A percentile compares a stretch with the other conserved stretches of the same genome.
phyloP scores from a whole-genome alignment of 1,140 invertebrate species.

The Apis dorsata region DNA sequence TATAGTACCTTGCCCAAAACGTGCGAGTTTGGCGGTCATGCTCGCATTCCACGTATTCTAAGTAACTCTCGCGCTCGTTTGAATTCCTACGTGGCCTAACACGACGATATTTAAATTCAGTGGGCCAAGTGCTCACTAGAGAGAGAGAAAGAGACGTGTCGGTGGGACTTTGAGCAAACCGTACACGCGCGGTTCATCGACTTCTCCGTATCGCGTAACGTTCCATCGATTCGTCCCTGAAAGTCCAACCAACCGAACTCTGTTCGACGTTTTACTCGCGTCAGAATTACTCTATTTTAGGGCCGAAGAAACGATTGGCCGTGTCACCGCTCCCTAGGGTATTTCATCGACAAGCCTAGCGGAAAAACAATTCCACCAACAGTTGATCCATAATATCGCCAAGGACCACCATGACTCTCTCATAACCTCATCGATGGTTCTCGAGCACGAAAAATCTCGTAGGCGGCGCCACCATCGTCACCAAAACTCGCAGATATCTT shows the following conservation, averaged over 20 bases:
- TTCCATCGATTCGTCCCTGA: conserved; percentile 43
- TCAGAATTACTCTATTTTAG: conserved; percentile 3
- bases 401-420: not conserved
- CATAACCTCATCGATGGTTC: not conserved
- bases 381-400: conserved; percentile 3
- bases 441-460: conserved; percentile 18
- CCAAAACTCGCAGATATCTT: conserved; percentile 46
- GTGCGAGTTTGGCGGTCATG: not conserved
- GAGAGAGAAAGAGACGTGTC: not conserved
- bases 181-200: conserved; percentile 39
- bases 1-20: not conserved
- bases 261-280: not conserved
- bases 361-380: conserved; percentile 23
- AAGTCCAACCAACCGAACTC: conserved; percentile 8
- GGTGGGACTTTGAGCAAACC: not conserved
- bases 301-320: not conserved
- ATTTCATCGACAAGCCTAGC: not conserved
- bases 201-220: conserved; percentile 9
- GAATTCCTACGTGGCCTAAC: conserved; percentile 38
- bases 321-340: conserved; percentile 2
- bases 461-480: not conserved
- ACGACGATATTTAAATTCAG: conserved; percentile 57
- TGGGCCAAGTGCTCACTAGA: conserved; percentile 40
- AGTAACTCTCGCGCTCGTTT: not conserved
- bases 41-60: not conserved